phyloP scores from a whole-genome alignment of 2,797 vertebrate genomes.

The Urophycis tenuis region DNA sequence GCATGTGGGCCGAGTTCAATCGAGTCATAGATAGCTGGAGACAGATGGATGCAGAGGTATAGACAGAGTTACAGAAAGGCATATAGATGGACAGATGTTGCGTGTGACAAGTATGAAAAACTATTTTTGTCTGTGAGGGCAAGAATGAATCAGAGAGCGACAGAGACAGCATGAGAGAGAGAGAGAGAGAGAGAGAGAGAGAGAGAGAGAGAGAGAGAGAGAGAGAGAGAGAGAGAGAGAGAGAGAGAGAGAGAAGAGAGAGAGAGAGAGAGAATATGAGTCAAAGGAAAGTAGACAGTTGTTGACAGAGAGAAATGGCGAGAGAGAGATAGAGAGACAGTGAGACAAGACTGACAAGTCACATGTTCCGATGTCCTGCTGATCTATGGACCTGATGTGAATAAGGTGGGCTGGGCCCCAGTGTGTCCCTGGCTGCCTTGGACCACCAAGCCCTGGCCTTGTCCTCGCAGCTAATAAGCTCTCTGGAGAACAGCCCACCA shows the following conservation, averaged over 20 bases:
- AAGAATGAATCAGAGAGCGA: not conserved
- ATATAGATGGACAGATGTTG: not conserved
- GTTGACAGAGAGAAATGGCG: constrained; percentile 21
- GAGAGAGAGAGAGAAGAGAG: constrained; percentile 2
- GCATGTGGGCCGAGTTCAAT: not conserved
- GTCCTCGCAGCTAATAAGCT: constrained; percentile 63
- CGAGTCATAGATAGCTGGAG: not conserved
- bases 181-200: no score
- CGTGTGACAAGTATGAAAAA: not conserved
- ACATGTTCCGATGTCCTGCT: constrained; percentile 25
- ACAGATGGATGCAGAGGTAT: not conserved
- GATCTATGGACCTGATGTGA: constrained; percentile 35
- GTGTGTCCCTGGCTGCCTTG: constrained; percentile 32
- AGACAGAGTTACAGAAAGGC: not conserved
- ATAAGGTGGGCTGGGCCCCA: constrained; percentile 25
- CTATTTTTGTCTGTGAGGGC: not conserved
- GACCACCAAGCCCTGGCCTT: constrained; percentile 52
- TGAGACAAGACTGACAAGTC: constrained; percentile 16
- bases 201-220: no score
- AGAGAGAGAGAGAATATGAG: constrained; percentile 21
- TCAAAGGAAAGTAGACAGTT: constrained; percentile 24
- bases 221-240: no score
- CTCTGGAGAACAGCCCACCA: constrained; percentile 57
- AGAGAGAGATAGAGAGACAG: not conserved
- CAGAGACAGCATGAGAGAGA: no score